Conservation (phyloP, 2,888 invertebrate genomes). For the Parthenolecanium corni region DNA sequence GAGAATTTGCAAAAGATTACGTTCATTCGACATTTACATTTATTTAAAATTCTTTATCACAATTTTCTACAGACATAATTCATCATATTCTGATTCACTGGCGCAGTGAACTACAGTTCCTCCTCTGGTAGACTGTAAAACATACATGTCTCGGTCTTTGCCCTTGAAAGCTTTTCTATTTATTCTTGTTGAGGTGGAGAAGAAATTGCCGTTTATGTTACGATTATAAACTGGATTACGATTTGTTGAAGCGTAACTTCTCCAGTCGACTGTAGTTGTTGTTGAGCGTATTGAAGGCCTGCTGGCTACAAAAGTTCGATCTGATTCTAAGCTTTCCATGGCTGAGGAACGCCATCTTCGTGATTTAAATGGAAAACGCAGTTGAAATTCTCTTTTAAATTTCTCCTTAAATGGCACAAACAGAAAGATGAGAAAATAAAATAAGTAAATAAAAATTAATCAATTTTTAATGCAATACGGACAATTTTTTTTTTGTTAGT, state of each 20-base stretch:
- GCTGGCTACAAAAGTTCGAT: conserved; percentile 31
- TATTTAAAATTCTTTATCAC: too few species aligned
- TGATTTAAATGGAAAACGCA: conserved; percentile 33
- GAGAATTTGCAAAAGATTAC: too few species aligned
- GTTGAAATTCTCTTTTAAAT: conserved; percentile 36
- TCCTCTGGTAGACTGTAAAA: conserved; percentile 30
- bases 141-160: conserved; percentile 31
- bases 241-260: conserved; percentile 33
- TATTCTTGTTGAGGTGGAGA: not conserved
- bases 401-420: conserved; percentile 34
- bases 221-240: conserved; percentile 27
- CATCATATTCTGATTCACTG: conserved; percentile 34
- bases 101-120: conserved; percentile 31
- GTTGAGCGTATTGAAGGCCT: conserved; percentile 30
- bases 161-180: not conserved
- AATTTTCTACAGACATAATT: conserved; percentile 33
- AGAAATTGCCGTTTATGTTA: conserved; percentile 21
- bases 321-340: conserved; percentile 31
- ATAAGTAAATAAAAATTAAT: not conserved
- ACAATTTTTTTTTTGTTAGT: too few species aligned
- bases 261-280: conserved; percentile 33
- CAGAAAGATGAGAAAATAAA: not conserved
- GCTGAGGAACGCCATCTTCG: conserved; percentile 31
- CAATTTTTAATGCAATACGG: too few species aligned
- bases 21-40: too few species aligned